phyloP scores from a whole-genome alignment of 1,140 invertebrate species.

The Drosophila baimaii region DNA sequence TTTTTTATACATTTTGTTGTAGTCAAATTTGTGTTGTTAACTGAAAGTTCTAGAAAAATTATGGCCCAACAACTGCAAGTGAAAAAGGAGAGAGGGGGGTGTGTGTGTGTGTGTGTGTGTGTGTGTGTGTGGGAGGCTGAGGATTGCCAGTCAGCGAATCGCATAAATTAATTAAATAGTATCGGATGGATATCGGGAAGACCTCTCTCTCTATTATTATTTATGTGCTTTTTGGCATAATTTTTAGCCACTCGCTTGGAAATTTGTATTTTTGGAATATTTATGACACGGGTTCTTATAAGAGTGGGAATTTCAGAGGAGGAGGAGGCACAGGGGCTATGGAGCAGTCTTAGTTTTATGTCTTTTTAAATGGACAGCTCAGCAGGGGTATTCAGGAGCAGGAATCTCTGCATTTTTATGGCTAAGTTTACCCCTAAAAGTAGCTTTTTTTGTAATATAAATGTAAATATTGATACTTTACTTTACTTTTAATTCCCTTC shows the following conservation, averaged over 20 bases:
- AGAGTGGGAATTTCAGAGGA: conserved; percentile 10
- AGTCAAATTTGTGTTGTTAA: conserved; percentile 22
- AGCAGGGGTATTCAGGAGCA: conserved; percentile 39
- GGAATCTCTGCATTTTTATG: conserved; percentile 11
- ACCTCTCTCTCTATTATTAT: conserved; percentile 52
- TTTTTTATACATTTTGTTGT: conserved; percentile 13
- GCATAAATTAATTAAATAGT: conserved; percentile 75
- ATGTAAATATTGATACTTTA: conserved; percentile 14
- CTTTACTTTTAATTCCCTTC: background rate
- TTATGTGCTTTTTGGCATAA: conserved; percentile 68
- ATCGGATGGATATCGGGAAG: conserved; percentile 18
- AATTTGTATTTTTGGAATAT: conserved; percentile 52
- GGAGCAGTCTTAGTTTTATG: conserved; percentile 61
- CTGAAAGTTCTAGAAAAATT: conserved; percentile 66
- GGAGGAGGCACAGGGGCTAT: no score
- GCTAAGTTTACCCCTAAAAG: background rate
- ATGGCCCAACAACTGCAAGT: conserved; percentile 68
- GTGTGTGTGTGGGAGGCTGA: conserved; percentile 5
- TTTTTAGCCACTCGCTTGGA: conserved; percentile 46
- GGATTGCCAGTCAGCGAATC: conserved; percentile 30
- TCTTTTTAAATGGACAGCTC: conserved; percentile 72
- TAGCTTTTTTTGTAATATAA: background rate
- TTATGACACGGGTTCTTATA: conserved; percentile 57
- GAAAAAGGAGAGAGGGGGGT: background rate
- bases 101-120: background rate